phyloP scores from a whole-genome alignment of 2,888 invertebrate genomes.

The Ernsta delagoae region DNA sequence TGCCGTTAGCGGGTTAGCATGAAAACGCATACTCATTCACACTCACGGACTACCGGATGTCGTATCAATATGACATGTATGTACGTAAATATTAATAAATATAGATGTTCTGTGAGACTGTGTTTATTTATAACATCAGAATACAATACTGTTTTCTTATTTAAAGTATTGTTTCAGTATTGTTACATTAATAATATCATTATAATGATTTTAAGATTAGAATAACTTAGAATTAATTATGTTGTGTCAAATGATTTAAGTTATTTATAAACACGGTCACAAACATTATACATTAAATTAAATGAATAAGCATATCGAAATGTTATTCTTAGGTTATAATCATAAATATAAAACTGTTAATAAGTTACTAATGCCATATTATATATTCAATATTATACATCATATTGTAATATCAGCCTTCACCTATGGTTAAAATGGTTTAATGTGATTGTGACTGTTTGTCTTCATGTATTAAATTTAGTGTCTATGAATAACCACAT shows the following conservation, averaged over 20 bases:
- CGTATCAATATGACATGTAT: constrained; percentile 30
- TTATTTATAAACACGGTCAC: constrained; percentile 42
- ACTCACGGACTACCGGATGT: constrained; percentile 64
- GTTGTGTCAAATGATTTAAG: too few relatives aligned
- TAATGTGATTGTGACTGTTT: constrained; percentile 35
- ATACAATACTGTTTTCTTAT: background rate
- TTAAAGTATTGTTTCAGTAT: too few relatives aligned
- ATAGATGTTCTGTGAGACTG: constrained; percentile 23
- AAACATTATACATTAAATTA: constrained; percentile 20
- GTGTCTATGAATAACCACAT: constrained; percentile 40
- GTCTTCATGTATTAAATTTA: constrained; percentile 19
- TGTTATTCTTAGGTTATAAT: constrained; percentile 37
- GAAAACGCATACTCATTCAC: constrained; percentile 81
- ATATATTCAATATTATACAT: constrained; percentile 14
- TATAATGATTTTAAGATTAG: too few relatives aligned
- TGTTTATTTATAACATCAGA: constrained; percentile 12
- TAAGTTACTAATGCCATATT: constrained; percentile 34
- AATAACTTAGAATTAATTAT: too few relatives aligned
- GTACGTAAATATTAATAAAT: constrained; percentile 3
- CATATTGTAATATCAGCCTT: constrained; percentile 24
- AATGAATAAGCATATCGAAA: constrained; percentile 39
- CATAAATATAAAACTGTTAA: constrained; percentile 32
- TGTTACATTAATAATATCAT: too few relatives aligned
- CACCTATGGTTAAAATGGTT: constrained; percentile 51
- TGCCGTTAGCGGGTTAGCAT: constrained; percentile 84